Conservation (phyloP, 2,113 vertebrate genomes). For the Terrapene triunguis region DNA sequence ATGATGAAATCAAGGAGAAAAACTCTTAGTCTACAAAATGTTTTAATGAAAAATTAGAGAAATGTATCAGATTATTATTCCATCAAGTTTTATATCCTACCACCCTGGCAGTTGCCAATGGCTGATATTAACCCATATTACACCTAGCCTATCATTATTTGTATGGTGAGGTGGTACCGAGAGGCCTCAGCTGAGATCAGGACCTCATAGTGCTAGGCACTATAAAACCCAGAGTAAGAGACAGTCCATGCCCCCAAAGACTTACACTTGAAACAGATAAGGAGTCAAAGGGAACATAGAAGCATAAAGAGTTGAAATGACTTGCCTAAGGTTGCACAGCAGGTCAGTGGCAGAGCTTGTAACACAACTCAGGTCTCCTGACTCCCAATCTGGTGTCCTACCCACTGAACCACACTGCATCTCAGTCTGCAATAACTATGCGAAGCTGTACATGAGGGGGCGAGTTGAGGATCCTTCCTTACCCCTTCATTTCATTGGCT, state of each 20-base stretch:
- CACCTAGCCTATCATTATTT: background rate
- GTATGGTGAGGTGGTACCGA: background rate
- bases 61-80: accelerated
- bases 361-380: background rate
- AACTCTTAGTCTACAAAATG: accelerated
- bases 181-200: background rate
- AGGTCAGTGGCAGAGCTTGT: background rate
- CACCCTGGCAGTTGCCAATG: background rate
- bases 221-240: background rate
- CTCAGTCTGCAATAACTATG: background rate
- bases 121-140: no score
- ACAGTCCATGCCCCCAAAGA: background rate
- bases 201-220: background rate
- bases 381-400: background rate
- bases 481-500: background rate
- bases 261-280: background rate
- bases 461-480: background rate
- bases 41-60: background rate
- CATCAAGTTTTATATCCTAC: accelerated
- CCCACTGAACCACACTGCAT: background rate
- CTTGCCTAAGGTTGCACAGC: background rate
- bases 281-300: background rate
- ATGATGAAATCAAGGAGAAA: no score
- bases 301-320: background rate
- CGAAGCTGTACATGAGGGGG: background rate